Evolutionary conservation across 1,140 invertebrate genomes (phyloP).

Genomic region (Pachypsylla venusta): DNA sequence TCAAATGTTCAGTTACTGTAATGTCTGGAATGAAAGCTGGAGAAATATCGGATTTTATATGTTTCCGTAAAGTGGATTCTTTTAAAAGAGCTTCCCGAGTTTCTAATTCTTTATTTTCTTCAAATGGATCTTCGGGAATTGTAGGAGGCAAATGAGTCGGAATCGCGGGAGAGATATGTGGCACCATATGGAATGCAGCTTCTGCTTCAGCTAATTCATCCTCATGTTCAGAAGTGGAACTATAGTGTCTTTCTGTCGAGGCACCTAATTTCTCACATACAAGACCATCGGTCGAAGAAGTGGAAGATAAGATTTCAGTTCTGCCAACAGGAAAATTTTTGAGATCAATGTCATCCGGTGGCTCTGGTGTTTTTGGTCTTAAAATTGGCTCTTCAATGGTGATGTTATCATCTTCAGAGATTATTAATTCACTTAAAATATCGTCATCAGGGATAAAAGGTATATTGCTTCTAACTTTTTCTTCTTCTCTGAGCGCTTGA

Average conservation of each 20-base stretch:
- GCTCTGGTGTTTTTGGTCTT: conserved; percentile 36
- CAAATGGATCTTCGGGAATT: conserved; percentile 38
- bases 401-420: not conserved
- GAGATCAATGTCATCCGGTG: conserved; percentile 25
- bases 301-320: not conserved
- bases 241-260: not conserved
- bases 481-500: not conserved
- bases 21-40: conserved; percentile 47
- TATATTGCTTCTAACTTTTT: conserved; percentile 17
- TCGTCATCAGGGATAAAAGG: not conserved
- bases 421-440: not conserved
- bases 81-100: conserved; percentile 32
- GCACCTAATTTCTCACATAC: not conserved
- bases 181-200: conserved; percentile 33
- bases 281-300: not conserved
- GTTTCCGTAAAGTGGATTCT: conserved; percentile 31
- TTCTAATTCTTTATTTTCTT: conserved; percentile 37
- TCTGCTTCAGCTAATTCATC: conserved; percentile 36
- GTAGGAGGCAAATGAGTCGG: conserved; percentile 31
- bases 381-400: conserved; percentile 34
- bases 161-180: conserved; percentile 32
- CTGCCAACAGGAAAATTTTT: not conserved
- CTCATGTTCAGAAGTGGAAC: conserved; percentile 22
- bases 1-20: conserved; percentile 47
- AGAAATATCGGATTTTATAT: conserved; percentile 31